phyloP scores from a whole-genome alignment of 2,888 invertebrate genomes.

The Callimorpha dominula region DNA sequence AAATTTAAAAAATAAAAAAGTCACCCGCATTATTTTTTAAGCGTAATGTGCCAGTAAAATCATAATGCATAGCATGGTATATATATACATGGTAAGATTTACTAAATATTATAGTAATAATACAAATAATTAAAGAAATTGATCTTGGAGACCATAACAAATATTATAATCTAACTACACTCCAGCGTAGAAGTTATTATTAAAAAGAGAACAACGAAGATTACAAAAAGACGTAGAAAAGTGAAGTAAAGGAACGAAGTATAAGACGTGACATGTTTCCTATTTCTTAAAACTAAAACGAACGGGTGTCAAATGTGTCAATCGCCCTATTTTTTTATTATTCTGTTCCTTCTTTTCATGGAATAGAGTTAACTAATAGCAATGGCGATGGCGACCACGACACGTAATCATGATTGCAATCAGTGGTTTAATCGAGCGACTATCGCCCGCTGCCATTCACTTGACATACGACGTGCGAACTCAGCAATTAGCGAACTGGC shows the following conservation, averaged over 20 bases:
- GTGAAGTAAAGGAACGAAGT: background rate
- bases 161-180: too few species aligned
- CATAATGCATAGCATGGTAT: too few species aligned
- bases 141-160: too few species aligned
- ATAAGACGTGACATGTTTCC: too few species aligned
- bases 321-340: background rate
- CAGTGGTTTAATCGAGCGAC: conserved; percentile 52
- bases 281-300: background rate
- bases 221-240: too few species aligned
- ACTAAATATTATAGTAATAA: background rate
- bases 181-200: too few species aligned
- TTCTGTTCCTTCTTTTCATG: background rate
- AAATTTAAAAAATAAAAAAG: too few species aligned
- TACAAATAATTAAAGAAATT: background rate
- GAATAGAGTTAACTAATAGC: conserved; percentile 7
- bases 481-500: conserved; percentile 66
- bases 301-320: background rate
- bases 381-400: conserved; percentile 46
- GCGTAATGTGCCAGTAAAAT: too few species aligned
- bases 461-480: conserved; percentile 76
- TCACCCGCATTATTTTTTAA: too few species aligned
- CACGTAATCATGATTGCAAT: conserved; percentile 49
- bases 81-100: too few species aligned
- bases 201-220: too few species aligned
- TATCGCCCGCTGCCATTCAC: conserved; percentile 55